Percentiles rank a stretch among this genome's conserved stretches.
These are phyloP conservation scores for Lochmaea crataegi DNA, from an alignment of 2,888 invertebrate species.

Conservation along the genomic window DNA sequence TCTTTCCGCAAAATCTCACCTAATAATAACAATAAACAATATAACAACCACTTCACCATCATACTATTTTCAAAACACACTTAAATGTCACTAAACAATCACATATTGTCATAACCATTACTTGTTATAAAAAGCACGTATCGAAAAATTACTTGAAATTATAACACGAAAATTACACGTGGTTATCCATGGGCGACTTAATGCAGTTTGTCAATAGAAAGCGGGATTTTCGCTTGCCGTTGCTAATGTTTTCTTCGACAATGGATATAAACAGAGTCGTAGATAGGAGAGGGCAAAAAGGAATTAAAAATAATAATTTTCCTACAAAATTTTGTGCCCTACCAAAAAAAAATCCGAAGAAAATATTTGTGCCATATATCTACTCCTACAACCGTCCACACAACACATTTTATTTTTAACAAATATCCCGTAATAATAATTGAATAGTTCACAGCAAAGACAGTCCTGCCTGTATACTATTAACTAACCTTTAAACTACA, in stretches of 20 bases:
- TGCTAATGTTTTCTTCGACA: conserved; percentile 46
- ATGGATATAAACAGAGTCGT: conserved; percentile 34
- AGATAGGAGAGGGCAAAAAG: neutral
- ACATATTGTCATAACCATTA: conserved; percentile 20
- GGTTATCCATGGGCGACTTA: conserved; percentile 19
- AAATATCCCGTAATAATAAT: too few species aligned
- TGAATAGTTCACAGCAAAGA: too few species aligned
- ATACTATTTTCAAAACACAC: conserved; percentile 1
- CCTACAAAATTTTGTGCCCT: too few species aligned
- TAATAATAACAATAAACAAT: conserved; percentile 10
- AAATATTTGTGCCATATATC: too few species aligned
- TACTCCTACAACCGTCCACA: too few species aligned
- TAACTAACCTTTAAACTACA: too few species aligned
- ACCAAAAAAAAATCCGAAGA: too few species aligned
- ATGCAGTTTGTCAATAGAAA: conserved; percentile 44
- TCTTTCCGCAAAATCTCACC: conserved; percentile 11
- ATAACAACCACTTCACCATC: conserved; percentile 17
- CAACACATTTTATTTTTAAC: too few species aligned
- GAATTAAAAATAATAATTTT: neutral
- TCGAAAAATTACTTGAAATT: conserved; percentile 7
- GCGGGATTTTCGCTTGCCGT: conserved; percentile 46
- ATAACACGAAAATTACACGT: conserved; percentile 14
- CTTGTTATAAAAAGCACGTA: neutral
- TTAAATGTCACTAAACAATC: conserved; percentile 8
- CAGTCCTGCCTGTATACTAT: too few species aligned